A percentile compares a stretch with the other conserved stretches of the same genome.
Conservation (phyloP, 2,113 vertebrate genomes). For the Gnathonemus echidnorhynchus region DNA sequence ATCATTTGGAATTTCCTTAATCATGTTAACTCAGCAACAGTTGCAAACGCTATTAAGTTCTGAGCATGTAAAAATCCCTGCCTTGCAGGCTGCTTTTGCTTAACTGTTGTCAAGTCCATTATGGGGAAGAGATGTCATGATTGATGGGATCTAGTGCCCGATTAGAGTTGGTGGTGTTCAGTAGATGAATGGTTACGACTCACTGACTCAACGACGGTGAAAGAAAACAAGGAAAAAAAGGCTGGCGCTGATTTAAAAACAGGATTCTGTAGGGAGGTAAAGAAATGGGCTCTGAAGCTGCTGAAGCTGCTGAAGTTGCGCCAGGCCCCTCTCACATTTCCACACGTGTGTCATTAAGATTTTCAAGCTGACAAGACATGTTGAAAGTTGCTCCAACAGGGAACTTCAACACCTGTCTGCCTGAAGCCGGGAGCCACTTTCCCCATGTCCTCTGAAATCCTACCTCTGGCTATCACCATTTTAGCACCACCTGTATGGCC, state of each 20-base stretch:
- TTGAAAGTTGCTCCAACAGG: conserved; percentile 12
- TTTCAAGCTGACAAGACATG: conserved; percentile 16
- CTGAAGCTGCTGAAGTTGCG: conserved; percentile 17
- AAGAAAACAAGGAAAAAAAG: background rate
- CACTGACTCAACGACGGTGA: background rate
- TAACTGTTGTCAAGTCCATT: background rate
- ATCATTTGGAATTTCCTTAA: conserved; percentile 6
- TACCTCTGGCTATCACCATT: background rate
- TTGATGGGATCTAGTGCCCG: background rate
- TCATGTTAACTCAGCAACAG: background rate
- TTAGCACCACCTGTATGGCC: conserved; percentile 22
- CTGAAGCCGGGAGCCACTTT: conserved; percentile 1
- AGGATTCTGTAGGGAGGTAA: background rate
- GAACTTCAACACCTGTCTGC: conserved; percentile 1
- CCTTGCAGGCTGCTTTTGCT: background rate
- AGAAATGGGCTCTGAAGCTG: background rate
- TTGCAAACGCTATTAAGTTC: conserved; percentile 1
- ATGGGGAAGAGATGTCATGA: background rate
- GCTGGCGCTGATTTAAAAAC: conserved; percentile 4
- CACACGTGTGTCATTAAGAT: conserved; percentile 13
- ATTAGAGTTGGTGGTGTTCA: background rate
- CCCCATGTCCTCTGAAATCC: conserved; percentile 14
- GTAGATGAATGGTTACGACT: background rate
- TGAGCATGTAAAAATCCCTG: background rate
- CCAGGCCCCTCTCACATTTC: conserved; percentile 2